Conservation (phyloP, 2,113 vertebrate species). For the Poeciliopsis turrubarensis region DNA sequence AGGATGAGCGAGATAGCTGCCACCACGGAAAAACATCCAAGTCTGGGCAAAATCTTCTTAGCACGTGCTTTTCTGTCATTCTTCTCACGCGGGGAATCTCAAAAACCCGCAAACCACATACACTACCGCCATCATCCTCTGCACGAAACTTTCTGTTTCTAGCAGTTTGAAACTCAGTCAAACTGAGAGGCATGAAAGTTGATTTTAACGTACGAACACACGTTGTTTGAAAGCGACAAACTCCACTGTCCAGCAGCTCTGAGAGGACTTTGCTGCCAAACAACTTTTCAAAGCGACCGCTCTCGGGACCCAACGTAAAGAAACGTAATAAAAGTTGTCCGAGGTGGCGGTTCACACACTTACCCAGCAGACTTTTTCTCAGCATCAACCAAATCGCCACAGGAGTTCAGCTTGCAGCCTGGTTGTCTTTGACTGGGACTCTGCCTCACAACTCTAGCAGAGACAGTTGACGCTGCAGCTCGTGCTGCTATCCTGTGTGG, state of each 20-base stretch:
- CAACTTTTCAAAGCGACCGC: constrained; percentile 21
- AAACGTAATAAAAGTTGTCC: not conserved
- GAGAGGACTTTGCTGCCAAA: not conserved
- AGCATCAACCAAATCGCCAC: constrained; percentile 4
- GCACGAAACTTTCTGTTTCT: not conserved
- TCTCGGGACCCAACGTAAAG: not conserved
- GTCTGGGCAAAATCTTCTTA: not conserved
- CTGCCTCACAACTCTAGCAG: not conserved
- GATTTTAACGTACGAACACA: not conserved
- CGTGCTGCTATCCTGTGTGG: constrained; percentile 8
- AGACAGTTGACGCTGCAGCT: constrained; percentile 37
- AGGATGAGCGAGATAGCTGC: not conserved
- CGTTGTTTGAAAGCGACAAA: no score
- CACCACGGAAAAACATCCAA: not conserved
- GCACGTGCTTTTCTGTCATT: constrained; percentile 3
- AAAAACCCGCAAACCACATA: not conserved
- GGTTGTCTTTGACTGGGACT: not conserved
- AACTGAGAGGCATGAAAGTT: not conserved
- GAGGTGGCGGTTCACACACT: not conserved
- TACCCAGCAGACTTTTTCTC: no score
- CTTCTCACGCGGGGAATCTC: not conserved
- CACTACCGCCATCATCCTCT: not conserved
- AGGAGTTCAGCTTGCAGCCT: not conserved
- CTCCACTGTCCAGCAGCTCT: not conserved
- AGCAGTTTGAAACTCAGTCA: not conserved